A percentile compares a stretch with the other conserved stretches of the same genome.
These are phyloP conservation scores for Epizoanthus illoricatus DNA, from an alignment of 92 coral and sea anemone species.

Conservation along the genomic window DNA sequence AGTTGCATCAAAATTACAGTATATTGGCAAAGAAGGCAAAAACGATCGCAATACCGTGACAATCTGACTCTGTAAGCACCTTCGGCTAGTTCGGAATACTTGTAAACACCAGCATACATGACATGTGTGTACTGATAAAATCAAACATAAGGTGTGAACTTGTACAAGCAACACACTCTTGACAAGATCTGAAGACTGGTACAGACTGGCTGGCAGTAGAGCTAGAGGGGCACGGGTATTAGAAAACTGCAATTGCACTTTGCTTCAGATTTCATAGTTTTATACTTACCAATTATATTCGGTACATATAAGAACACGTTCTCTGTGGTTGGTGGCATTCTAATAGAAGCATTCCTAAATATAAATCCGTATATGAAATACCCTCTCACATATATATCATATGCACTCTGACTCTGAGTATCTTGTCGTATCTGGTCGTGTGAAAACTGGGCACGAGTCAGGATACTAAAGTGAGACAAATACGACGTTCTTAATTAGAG, in stretches of 20 bases:
- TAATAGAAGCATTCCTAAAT: background rate
- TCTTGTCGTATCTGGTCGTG: background rate
- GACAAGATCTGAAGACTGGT: background rate
- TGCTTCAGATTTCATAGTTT: background rate
- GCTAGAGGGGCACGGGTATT: background rate
- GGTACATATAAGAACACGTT: slow-evolving; percentile 71
- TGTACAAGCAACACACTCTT: too few relatives aligned
- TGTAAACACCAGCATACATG: too few relatives aligned
- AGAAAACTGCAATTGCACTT: background rate
- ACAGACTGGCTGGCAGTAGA: background rate
- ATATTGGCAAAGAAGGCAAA: too few relatives aligned
- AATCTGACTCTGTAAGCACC: too few relatives aligned
- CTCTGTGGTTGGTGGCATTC: slow-evolving; percentile 4
- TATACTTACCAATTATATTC: slow-evolving; percentile 73
- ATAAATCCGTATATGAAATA: background rate
- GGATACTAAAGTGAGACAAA: slow-evolving; percentile 11
- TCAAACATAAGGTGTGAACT: too few relatives aligned
- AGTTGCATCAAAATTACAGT: too few relatives aligned
- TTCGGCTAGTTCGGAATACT: too few relatives aligned
- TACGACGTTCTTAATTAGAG: background rate
- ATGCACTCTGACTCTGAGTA: too few relatives aligned
- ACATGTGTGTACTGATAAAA: too few relatives aligned
- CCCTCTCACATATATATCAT: background rate
- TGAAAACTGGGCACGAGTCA: slow-evolving; percentile 12
- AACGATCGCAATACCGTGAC: too few relatives aligned